Evolutionary conservation across 2,113 vertebrate genomes (phyloP), one percentile per base, ranked within the genome.

Genomic region (Trematomus loennbergii): DNA sequence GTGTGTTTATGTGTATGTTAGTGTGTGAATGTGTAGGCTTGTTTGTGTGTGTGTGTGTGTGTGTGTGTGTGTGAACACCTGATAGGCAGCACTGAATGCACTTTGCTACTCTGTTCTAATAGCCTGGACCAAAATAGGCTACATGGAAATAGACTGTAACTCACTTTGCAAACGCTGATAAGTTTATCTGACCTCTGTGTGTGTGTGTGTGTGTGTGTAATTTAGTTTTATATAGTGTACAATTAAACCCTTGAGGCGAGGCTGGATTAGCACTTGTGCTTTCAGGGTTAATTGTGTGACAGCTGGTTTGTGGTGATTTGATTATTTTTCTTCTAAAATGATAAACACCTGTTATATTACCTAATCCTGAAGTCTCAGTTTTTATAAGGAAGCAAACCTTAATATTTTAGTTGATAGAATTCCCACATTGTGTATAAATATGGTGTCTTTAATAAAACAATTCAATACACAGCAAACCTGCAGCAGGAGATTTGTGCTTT

Each of bases 101-200:
- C 82, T 83, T 67, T 83, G 69, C 63, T 60, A 36, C 75, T 76
- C 79, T 79, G 73, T 84, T 77, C 61, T 79, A 81, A 78, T 65
- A 71, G 76, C 78, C 48, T 46, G 63, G 40, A 65, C 80, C 25
- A 78, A 90, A 88, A 92, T 88, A 88, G 82, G 12, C 9, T 62
- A 63, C 36, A 46, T 83, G 50, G 65, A 83, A 87, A 89, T 82
- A 91, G 83, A 78, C 73, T 57, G 57, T 82, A 84, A 83, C 66
- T 85, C 78, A 72, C 63, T 87, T 87, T 88, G 57, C 33, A 77
- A 84, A 88, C 57, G 75, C 60, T 78, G 18, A 71, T 81, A 86
- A 84, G 75, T 88, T 84, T 73, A 61, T 74, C 49, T 77, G 72
- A 69, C 72, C 74, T 73, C 15, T 36, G 36, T 22, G 48, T 73